A percentile compares a stretch with the other conserved stretches of the same genome.
phyloP scores from a whole-genome alignment of 2,888 invertebrate species.

The Thymelicus acteon region DNA sequence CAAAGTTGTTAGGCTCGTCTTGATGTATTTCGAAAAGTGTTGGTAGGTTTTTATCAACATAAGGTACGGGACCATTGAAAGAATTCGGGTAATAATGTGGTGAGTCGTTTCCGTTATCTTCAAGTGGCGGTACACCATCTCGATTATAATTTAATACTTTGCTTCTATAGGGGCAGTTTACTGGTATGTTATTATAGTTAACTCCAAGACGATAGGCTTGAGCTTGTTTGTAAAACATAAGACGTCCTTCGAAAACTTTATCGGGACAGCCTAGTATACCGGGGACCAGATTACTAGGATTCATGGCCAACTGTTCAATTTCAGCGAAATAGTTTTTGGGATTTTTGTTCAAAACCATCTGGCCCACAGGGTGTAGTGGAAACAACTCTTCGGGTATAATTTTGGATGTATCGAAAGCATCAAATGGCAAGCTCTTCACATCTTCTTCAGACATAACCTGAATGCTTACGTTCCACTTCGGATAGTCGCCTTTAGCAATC shows the following conservation, averaged over 20 bases:
- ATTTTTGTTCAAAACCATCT: conserved; percentile 91
- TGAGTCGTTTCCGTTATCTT: conserved; percentile 90
- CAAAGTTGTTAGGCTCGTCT: conserved; percentile 93
- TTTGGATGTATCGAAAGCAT: conserved; percentile 21
- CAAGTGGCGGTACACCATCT: conserved; percentile 90
- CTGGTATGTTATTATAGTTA: conserved; percentile 94
- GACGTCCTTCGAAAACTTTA: conserved; percentile 92
- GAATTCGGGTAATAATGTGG: conserved; percentile 98
- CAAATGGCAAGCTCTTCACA: conserved; percentile 1
- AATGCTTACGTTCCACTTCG: conserved; percentile 5
- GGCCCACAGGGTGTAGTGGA: conserved; percentile 92
- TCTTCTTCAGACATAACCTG: conserved; percentile 20
- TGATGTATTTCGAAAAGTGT: conserved; percentile 79
- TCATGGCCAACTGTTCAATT: conserved; percentile 94
- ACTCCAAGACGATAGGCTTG: conserved; percentile 92
- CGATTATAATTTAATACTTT: conserved; percentile 90
- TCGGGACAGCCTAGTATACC: conserved; percentile 95
- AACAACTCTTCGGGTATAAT: conserved; percentile 90
- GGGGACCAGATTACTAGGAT: conserved; percentile 93
- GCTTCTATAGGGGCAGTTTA: conserved; percentile 93
- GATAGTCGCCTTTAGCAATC: conserved; percentile 10
- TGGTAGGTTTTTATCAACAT: conserved; percentile 80
- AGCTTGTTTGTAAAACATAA: conserved; percentile 93
- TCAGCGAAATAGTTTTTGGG: conserved; percentile 95
- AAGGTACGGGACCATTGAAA: conserved; percentile 91